Base-by-base conservation (phyloP, 2,888 invertebrate genomes). In the Diplazon laetatorius region DNA sequence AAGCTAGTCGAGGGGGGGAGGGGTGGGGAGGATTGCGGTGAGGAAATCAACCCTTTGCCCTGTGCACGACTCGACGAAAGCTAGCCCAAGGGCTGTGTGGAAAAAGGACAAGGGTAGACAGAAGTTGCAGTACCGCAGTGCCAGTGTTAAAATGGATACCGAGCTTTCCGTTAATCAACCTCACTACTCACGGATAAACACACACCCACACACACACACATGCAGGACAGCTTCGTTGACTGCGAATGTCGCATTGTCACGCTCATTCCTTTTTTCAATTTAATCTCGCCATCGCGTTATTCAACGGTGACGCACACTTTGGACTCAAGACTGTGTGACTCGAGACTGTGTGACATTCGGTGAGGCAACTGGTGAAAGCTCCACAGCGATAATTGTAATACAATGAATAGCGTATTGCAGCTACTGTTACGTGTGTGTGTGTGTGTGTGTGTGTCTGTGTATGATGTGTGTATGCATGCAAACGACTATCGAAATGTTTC, bases 231-330 rank as follows among this genome's bases (percentile, higher is more conserved):
- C 44, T 68, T 72, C 62, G 30, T 48, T 55, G 39, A 30, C 37
- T 68, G 62, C 42, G 44, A 78, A 78, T 70, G 78, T 78, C 73
- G 42, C 73, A 65, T 69, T 73, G 69, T 65, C 78, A 78, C 73
- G 73, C 78, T 73, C 69, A 65, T 78, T 65, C 20, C 1, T 14
- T 39, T 42, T 39, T 59, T 46, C 73, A 69, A 73, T 70, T 78
- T 42, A 73, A 78, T 74, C 65, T 63, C 25, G 10, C 35, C 59
- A 44, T 37, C 48, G 37, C 55, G 16, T 68, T 62, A 25, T 50
- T 37, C 55, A 52, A 37, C 46, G 59, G 37, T 18, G 48, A 50
- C 44, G 59, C 30, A 59, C 63, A 57, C n/a, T 30, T 65, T 30
- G 44, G 39, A 14, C 6, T 68, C 35, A 57, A 42, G 57, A 9